Conservation (phyloP, 2,888 invertebrate genomes). For the Serrognathus titanus region DNA sequence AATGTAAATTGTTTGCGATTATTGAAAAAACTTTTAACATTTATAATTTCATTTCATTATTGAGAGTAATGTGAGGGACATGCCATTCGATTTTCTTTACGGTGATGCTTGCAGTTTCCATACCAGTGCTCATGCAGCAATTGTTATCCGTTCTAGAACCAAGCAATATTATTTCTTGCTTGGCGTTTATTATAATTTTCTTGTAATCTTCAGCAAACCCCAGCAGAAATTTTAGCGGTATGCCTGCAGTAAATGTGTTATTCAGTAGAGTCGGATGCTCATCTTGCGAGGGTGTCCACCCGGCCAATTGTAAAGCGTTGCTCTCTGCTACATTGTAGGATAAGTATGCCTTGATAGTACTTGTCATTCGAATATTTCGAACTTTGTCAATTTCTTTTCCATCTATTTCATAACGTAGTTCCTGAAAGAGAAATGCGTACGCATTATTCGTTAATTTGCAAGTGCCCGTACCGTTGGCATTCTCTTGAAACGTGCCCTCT, state of each 20-base stretch:
- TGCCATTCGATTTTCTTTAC: slow-evolving; percentile 5
- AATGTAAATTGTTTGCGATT: slow-evolving; percentile 9
- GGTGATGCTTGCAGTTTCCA: neutral
- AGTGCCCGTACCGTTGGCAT: neutral
- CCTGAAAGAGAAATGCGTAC: slow-evolving; percentile 18
- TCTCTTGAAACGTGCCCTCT: slow-evolving; percentile 5
- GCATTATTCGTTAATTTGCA: slow-evolving; percentile 14
- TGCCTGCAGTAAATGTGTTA: slow-evolving; percentile 4
- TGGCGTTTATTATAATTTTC: slow-evolving; percentile 41
- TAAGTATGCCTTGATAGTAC: slow-evolving; percentile 13
- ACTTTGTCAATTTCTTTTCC: slow-evolving; percentile 16
- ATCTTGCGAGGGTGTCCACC: neutral
- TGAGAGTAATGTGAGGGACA: slow-evolving; percentile 1
- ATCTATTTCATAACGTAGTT: slow-evolving; percentile 19
- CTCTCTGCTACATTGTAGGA: slow-evolving; percentile 10
- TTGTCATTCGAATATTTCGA: slow-evolving; percentile 11
- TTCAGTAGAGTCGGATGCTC: no score
- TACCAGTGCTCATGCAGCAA: neutral
- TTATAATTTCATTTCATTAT: slow-evolving; percentile 2
- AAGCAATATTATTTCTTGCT: slow-evolving; percentile 41
- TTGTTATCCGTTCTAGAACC: slow-evolving; percentile 31
- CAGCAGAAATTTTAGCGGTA: slow-evolving; percentile 33
- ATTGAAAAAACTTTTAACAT: slow-evolving; percentile 10
- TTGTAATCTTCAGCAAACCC: slow-evolving; percentile 42
- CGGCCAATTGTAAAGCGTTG: slow-evolving; percentile 1